Evolutionary conservation across 1,140 invertebrate species (phyloP).

Genomic region (Wasmannia auropunctata): DNA sequence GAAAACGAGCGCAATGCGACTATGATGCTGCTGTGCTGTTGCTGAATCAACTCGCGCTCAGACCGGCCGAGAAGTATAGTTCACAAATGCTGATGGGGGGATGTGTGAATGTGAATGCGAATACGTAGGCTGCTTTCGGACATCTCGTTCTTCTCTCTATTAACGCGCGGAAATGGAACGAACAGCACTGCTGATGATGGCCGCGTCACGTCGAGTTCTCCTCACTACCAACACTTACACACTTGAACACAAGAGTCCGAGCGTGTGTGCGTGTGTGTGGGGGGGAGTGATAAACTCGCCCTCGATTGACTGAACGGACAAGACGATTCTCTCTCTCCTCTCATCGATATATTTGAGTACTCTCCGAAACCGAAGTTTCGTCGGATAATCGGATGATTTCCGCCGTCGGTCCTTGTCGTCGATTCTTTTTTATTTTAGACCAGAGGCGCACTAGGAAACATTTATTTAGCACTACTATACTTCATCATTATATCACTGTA

Average conservation of each 20-base stretch:
- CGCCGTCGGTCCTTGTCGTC: constrained; percentile 18
- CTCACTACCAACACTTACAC: constrained; percentile 27
- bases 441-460: constrained; percentile 84
- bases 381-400: constrained; percentile 37
- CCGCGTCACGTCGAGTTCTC: constrained; percentile 4
- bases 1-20: constrained; percentile 9
- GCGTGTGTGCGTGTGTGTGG: no score
- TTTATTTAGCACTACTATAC: constrained; percentile 83
- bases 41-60: not conserved
- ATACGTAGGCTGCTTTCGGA: constrained; percentile 2
- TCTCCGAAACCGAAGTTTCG: constrained; percentile 19
- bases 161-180: not conserved
- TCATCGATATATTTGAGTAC: constrained; percentile 9
- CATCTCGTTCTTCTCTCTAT: not conserved
- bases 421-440: constrained; percentile 70
- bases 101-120: constrained; percentile 13
- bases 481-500: constrained; percentile 80
- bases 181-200: not conserved
- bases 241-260: constrained; percentile 33
- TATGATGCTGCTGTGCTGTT: not conserved
- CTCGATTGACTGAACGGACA: constrained; percentile 73
- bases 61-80: constrained; percentile 11
- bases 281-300: constrained; percentile 66
- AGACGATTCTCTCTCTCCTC: constrained; percentile 12
- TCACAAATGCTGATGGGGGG: not conserved